A percentile compares a stretch with the other conserved stretches of the same genome.
phyloP scores from a whole-genome alignment of 2,888 invertebrate species.

The Neelides folsomi region DNA sequence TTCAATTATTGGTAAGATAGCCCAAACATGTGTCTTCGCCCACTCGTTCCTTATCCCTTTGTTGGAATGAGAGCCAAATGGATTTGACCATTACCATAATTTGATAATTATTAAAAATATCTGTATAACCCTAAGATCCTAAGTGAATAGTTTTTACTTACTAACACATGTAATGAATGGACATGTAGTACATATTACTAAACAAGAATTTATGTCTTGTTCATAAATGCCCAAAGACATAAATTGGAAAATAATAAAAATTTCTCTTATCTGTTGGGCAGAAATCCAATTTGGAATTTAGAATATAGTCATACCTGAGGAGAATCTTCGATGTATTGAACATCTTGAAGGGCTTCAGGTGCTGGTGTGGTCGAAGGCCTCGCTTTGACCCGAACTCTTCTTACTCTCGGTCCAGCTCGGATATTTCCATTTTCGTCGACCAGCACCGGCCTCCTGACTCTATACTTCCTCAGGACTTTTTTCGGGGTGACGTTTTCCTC shows the following conservation, averaged over 20 bases:
- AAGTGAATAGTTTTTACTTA: too few relatives aligned
- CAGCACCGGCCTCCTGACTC: conserved; percentile 27
- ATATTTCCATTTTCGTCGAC: conserved; percentile 24
- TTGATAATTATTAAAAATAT: too few relatives aligned
- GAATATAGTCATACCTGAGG: conserved; percentile 3
- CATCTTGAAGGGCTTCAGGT: conserved; percentile 2
- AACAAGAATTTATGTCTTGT: too few relatives aligned
- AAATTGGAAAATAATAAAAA: not conserved
- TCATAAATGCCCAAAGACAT: too few relatives aligned
- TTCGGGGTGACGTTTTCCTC: conserved; percentile 30
- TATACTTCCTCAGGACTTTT: conserved; percentile 28
- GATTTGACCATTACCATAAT: too few relatives aligned
- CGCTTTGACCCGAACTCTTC: conserved; percentile 15
- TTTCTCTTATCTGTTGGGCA: conserved; percentile 11
- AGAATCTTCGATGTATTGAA: not conserved
- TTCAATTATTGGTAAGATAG: too few relatives aligned
- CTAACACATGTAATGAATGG: too few relatives aligned
- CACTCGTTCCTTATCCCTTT: too few relatives aligned
- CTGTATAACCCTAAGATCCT: too few relatives aligned
- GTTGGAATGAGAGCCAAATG: too few relatives aligned
- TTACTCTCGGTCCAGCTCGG: conserved; percentile 1
- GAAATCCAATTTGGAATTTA: not conserved
- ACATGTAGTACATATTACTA: too few relatives aligned
- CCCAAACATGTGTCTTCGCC: too few relatives aligned
- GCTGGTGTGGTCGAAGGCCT: conserved; percentile 16